These are phyloP conservation scores for Bagarius yarrelli DNA, from an alignment of 2,113 vertebrate species.

Conservation along the genomic window DNA sequence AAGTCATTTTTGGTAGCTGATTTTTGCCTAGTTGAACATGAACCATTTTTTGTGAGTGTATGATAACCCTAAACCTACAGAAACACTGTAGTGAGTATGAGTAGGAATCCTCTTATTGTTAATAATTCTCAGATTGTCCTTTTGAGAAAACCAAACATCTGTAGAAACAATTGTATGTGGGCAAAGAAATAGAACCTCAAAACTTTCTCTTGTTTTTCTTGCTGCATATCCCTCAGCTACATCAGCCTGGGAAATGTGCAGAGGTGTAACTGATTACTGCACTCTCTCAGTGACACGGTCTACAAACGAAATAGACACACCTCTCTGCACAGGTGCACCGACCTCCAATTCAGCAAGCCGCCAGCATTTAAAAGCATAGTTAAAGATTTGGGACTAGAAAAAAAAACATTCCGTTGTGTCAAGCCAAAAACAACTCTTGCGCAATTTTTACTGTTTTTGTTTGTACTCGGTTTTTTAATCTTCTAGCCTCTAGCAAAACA, in stretches of 20 bases:
- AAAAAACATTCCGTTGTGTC: background rate
- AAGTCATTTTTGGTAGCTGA: too few relatives aligned
- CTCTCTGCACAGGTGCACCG: background rate
- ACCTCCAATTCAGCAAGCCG: background rate
- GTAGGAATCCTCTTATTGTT: too few relatives aligned
- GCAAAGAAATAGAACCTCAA: too few relatives aligned
- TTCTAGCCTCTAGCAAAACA: background rate
- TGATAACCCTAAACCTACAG: too few relatives aligned
- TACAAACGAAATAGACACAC: conserved; percentile 10
- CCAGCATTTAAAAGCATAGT: too few relatives aligned
- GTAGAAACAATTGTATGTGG: too few relatives aligned
- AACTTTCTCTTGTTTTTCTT: too few relatives aligned
- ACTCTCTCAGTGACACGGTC: background rate
- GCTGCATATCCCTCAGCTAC: background rate
- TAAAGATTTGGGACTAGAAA: background rate
- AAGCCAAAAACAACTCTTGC: background rate
- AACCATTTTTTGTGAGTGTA: too few relatives aligned
- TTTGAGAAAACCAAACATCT: too few relatives aligned
- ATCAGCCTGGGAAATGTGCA: conserved; percentile 10
- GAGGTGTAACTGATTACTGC: conserved; percentile 6
- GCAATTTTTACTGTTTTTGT: background rate
- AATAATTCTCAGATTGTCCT: too few relatives aligned
- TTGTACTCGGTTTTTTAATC: background rate
- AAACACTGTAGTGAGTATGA: too few relatives aligned
- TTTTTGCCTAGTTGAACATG: too few relatives aligned